Percentiles rank a stretch among this genome's conserved stretches.
These are phyloP conservation scores for Blera fallax DNA, from an alignment of 2,888 invertebrate genomes.

Conservation along the genomic window DNA sequence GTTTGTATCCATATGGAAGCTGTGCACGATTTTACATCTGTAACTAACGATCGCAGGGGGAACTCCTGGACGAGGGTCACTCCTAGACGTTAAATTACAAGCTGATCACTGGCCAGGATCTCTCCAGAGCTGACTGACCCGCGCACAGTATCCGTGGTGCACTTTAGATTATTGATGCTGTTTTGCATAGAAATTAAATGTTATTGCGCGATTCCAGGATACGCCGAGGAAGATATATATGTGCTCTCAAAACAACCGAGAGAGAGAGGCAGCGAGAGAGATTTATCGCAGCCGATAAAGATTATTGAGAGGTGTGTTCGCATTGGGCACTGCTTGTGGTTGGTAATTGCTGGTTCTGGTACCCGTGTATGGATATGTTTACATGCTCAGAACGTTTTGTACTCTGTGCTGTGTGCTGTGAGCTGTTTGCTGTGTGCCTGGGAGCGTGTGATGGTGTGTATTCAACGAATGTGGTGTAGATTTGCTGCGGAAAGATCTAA, in stretches of 20 bases:
- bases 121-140: conserved; percentile 44
- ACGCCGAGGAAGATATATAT: conserved; percentile 51
- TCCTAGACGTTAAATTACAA: conserved; percentile 66
- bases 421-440: conserved; percentile 9
- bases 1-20: conserved; percentile 47
- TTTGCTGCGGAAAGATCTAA: conserved; percentile 34
- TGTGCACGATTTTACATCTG: conserved; percentile 62
- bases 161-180: conserved; percentile 66
- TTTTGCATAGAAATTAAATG: conserved; percentile 72
- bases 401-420: too few relatives aligned
- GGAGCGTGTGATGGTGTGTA: conserved; percentile 33
- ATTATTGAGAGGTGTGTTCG: conserved; percentile 72
- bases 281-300: conserved; percentile 70
- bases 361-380: conserved; percentile 62
- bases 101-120: conserved; percentile 63
- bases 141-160: conserved; percentile 12
- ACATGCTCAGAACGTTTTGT: conserved; percentile 32
- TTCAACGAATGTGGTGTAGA: conserved; percentile 33
- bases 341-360: conserved; percentile 67
- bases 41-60: conserved; percentile 25
- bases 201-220: conserved; percentile 69
- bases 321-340: conserved; percentile 60
- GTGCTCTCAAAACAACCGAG: background rate
- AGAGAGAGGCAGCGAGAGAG: conserved; percentile 14
- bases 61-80: conserved; percentile 58